These are phyloP conservation scores for Cyprinella venusta DNA, from an alignment of 2,797 vertebrate genomes.

Conservation along the genomic window DNA sequence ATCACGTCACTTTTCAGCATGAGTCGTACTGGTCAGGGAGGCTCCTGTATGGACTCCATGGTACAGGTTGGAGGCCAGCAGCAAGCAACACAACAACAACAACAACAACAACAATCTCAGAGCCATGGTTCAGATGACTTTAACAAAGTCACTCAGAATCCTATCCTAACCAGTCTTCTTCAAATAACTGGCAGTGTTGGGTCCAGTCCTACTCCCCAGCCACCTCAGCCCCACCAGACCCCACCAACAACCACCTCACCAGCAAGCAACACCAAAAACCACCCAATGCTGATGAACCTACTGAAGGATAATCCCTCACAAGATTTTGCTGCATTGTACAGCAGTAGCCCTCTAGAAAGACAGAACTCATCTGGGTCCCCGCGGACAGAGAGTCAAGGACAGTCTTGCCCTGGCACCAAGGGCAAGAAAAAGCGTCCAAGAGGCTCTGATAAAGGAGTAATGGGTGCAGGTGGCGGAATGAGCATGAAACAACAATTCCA, in stretches of 20 bases:
- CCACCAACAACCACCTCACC: constrained; percentile 96
- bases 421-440: constrained; percentile 93
- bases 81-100: constrained; percentile 69
- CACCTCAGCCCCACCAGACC: constrained; percentile 90
- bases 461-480: constrained; percentile 66
- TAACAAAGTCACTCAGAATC: constrained; percentile 98
- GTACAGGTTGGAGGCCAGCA: constrained; percentile 74
- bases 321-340: constrained; percentile 92
- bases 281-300: constrained; percentile 99
- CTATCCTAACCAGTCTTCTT: constrained; percentile 95
- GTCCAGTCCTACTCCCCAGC: constrained; percentile 92
- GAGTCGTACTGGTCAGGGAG: constrained; percentile 83
- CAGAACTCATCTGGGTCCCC: constrained; percentile 95
- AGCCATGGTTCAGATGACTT: constrained; percentile 88
- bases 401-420: constrained; percentile 80
- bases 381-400: constrained; percentile 83
- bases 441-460: constrained; percentile 71
- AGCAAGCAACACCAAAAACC: constrained; percentile 98
- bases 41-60: constrained; percentile 72
- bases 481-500: constrained; percentile 68
- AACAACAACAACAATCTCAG: constrained; percentile 64
- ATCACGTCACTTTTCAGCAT: constrained; percentile 90
- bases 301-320: constrained; percentile 97
- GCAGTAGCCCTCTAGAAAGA: constrained; percentile 93
- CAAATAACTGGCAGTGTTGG: constrained; percentile 96